These are phyloP conservation scores for Diglossa cyanea DNA, from an alignment of 2,797 vertebrate genomes.

Conservation along the genomic window DNA sequence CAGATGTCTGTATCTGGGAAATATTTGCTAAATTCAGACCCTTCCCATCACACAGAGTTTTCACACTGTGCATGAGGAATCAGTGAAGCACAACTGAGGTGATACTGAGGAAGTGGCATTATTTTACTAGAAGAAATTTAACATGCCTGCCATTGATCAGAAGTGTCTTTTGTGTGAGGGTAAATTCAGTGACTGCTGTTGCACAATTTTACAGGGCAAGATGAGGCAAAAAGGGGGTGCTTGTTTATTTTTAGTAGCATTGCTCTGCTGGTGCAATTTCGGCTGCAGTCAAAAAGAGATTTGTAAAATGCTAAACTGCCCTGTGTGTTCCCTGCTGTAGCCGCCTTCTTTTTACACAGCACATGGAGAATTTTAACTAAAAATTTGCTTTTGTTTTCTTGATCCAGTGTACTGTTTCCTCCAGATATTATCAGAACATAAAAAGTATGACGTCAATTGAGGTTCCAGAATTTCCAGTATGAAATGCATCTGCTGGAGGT, in stretches of 20 bases:
- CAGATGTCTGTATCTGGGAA: neutral
- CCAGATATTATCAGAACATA: slow-evolving; percentile 35
- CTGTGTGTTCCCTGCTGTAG: neutral
- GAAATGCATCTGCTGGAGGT: slow-evolving; percentile 47
- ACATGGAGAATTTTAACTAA: slow-evolving; percentile 19
- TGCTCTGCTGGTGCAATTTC: neutral
- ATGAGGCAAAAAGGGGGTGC: neutral
- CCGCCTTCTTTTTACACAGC: neutral
- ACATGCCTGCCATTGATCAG: neutral
- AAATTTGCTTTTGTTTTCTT: slow-evolving; percentile 49
- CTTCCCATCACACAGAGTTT: neutral
- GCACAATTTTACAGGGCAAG: neutral
- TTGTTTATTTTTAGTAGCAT: neutral
- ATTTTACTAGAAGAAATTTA: neutral
- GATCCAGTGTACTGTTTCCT: slow-evolving; percentile 33
- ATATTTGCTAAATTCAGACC: neutral
- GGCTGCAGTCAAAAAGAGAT: neutral
- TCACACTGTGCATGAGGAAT: neutral
- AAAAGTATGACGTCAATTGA: slow-evolving; percentile 45
- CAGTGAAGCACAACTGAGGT: neutral
- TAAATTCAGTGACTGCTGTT: neutral
- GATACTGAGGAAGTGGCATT: neutral
- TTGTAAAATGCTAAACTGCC: neutral
- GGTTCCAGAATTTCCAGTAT: slow-evolving; percentile 42
- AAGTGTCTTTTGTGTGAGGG: neutral